A percentile compares a stretch with the other conserved stretches of the same genome.
Evolutionary conservation across 2,888 invertebrate species (phyloP).

Genomic region (Megamerina dolium): DNA sequence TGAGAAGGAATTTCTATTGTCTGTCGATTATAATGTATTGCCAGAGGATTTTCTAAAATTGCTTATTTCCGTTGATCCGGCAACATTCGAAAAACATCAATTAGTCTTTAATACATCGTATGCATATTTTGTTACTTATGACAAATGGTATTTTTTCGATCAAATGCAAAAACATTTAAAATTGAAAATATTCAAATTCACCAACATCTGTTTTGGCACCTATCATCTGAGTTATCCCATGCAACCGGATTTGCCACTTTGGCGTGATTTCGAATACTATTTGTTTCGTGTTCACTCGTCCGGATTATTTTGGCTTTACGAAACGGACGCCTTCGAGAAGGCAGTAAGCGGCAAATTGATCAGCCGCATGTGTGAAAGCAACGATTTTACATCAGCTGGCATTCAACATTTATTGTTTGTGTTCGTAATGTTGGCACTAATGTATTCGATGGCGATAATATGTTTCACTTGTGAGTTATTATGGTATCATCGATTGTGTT

Average conservation of each 20-base stretch:
- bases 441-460: too few relatives aligned
- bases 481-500: too few relatives aligned
- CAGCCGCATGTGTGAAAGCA: constrained; percentile 21
- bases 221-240: too few relatives aligned
- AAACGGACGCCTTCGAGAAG: constrained; percentile 27
- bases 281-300: constrained; percentile 32
- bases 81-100: constrained; percentile 29
- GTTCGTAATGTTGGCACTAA: too few relatives aligned
- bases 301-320: constrained; percentile 30
- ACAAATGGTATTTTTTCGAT: too few relatives aligned
- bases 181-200: constrained; percentile 29
- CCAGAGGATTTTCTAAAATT: constrained; percentile 22
- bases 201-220: too few relatives aligned
- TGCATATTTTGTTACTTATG: constrained; percentile 36
- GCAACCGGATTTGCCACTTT: too few relatives aligned
- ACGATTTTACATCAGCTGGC: constrained; percentile 32
- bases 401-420: constrained; percentile 33
- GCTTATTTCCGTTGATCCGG: too few relatives aligned
- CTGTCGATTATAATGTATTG: too few relatives aligned
- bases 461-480: too few relatives aligned
- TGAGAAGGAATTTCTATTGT: constrained; percentile 33
- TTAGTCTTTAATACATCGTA: constrained; percentile 25
- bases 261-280: too few relatives aligned
- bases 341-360: constrained; percentile 28
- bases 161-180: too few relatives aligned